Conservation (phyloP, 2,113 vertebrate genomes). For the Podarcis cretensis region DNA sequence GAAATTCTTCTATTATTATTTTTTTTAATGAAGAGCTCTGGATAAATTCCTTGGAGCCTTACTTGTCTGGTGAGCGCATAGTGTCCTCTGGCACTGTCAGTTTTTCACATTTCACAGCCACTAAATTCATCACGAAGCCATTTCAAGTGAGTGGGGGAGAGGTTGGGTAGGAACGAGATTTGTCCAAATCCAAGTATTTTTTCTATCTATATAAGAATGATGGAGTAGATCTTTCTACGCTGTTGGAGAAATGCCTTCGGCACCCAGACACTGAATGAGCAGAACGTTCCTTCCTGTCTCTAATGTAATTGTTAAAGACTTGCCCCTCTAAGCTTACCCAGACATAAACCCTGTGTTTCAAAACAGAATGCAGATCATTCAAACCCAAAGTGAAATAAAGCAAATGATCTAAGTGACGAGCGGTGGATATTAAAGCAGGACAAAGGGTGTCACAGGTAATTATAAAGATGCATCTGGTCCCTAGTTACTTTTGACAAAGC, state of each 20-base stretch:
- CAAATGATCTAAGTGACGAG: slow-evolving; percentile 57
- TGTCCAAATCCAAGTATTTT: neutral
- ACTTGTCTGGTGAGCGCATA: neutral
- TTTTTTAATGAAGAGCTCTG: neutral
- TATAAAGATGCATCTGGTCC: slow-evolving; percentile 81
- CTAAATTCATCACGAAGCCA: neutral
- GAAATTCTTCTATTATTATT: neutral
- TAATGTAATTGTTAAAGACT: slow-evolving; percentile 1
- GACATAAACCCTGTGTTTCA: slow-evolving; percentile 19
- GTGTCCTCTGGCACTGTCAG: neutral
- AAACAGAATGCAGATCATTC: slow-evolving; percentile 53
- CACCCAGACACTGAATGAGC: slow-evolving; percentile 14
- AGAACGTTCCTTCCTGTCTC: neutral
- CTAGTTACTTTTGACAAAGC: slow-evolving; percentile 81
- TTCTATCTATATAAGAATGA: neutral
- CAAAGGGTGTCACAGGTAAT: slow-evolving; percentile 76
- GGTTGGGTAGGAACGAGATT: neutral
- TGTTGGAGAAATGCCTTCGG: neutral
- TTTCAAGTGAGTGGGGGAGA: neutral
- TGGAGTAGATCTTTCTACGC: slow-evolving; percentile 8
- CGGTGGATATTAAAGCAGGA: slow-evolving; percentile 69
- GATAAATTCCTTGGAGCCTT: neutral
- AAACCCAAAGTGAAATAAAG: slow-evolving; percentile 46
- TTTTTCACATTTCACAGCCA: neutral
- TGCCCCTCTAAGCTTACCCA: slow-evolving; percentile 24